Percentiles rank a stretch among this genome's conserved stretches.
Conservation (phyloP, 1,140 invertebrate species). For the Diachasma alloeum region DNA sequence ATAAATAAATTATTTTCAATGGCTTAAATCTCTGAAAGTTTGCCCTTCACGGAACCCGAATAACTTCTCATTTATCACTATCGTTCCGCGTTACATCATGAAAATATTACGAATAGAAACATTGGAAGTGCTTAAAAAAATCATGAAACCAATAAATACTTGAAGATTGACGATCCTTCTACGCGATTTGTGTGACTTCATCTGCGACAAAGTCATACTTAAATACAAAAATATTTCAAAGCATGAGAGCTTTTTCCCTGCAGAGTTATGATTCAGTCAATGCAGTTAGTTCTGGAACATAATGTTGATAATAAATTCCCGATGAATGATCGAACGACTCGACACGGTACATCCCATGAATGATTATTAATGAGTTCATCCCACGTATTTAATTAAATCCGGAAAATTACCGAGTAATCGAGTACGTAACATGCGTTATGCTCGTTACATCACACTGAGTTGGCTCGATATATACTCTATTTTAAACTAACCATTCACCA, state of each 20-base stretch:
- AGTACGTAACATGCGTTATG: background rate
- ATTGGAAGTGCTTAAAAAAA: too few species aligned
- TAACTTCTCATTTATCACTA: too few species aligned
- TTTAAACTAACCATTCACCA: slow-evolving; percentile 56
- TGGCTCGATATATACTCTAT: slow-evolving; percentile 39
- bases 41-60: too few species aligned
- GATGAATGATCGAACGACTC: background rate
- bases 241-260: background rate
- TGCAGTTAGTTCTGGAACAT: background rate
- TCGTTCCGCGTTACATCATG: too few species aligned
- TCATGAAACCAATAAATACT: too few species aligned
- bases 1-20: too few species aligned
- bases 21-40: too few species aligned
- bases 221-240: too few species aligned
- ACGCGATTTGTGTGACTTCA: too few species aligned
- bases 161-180: too few species aligned
- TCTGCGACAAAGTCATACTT: too few species aligned
- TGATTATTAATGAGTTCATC: background rate
- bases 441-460: slow-evolving; percentile 4
- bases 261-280: background rate
- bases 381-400: background rate
- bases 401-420: background rate
- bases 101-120: too few species aligned
- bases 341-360: background rate
- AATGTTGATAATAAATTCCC: background rate